Base-by-base conservation (phyloP, 2,797 vertebrate genomes). In the Eupleurogrammus muticus region DNA sequence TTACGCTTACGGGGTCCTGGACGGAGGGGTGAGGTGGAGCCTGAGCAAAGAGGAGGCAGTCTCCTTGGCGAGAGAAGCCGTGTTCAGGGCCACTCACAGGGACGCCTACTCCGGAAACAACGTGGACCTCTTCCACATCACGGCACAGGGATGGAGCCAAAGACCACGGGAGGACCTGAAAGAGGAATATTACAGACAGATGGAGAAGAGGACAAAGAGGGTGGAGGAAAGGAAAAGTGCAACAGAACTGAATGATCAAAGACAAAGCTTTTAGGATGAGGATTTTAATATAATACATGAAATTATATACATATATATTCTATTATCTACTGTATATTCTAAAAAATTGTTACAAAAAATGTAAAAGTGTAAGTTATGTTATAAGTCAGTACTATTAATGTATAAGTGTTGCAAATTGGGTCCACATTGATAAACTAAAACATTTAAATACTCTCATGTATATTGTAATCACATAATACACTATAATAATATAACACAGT, bases 61-160 rank as follows among this genome's bases (percentile, higher is more conserved):
- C 1, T 68, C 82, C 8, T 80, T 96, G 76, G 95, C 94, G 58
- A 92, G 94, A 83, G 81, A 93, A 1, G 95, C 95, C 0, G 96
- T 97, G 77, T 95, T 92, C 79, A 94, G 95, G 5, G 95, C 95
- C 56, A 93, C 95, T 70, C 94, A 89, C 87, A 93, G 95, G 1
- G 96, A 97, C 1, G 95, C 95, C 40, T 96, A 96, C 79, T 96
- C 96, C 0, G 96, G 96, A 40, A 96, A 96, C 75, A 93, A 89
- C 0, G 95, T 96, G 36, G 96, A 97, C 85, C 82, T 96, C 21
- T 95, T 95, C 75, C 92, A 95, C 0, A 83, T 97, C 65, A 94
- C 90, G 57, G 92, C 91, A 34, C 84, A 83, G 19, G 96, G 96
- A 5, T 96, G 95, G 94, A 92, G 88, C 47, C 92, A 86, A 11